phyloP scores from a whole-genome alignment of 92 coral and sea anemone genomes.

The Heliopora coerulea region DNA sequence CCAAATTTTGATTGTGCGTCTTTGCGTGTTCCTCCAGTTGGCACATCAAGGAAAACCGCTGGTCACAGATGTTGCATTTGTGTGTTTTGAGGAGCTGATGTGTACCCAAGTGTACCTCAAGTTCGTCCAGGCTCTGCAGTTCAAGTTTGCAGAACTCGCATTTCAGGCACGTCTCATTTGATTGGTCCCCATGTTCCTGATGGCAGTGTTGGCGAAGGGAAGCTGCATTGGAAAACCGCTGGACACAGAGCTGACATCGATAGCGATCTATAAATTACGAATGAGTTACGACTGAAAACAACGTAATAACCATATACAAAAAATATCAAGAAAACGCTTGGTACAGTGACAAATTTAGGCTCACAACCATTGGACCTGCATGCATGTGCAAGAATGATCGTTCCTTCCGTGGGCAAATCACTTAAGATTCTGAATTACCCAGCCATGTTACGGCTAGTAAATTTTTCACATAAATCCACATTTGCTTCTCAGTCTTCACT shows the following conservation, averaged over 20 bases:
- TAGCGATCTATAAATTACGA: slow-evolving; percentile 16
- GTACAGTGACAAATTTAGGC: no score
- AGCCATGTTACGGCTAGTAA: no score
- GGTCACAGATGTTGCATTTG: slow-evolving; percentile 27
- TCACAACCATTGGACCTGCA: no score
- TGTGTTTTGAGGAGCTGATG: slow-evolving; percentile 27
- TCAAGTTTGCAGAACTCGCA: slow-evolving; percentile 73
- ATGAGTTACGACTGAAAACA: no score
- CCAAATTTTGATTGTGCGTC: neutral
- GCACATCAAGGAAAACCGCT: slow-evolving; percentile 15
- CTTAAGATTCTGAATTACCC: no score
- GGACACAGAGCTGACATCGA: slow-evolving; percentile 34
- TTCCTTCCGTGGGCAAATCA: no score
- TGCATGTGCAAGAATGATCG: no score
- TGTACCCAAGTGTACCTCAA: slow-evolving; percentile 24
- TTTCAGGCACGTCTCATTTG: slow-evolving; percentile 46
- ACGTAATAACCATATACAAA: no score
- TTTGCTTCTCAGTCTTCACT: no score
- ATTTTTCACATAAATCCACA: no score
- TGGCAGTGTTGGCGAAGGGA: slow-evolving; percentile 40
- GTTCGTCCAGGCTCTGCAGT: slow-evolving; percentile 14
- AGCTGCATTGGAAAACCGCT: slow-evolving; percentile 31
- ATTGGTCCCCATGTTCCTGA: slow-evolving; percentile 43
- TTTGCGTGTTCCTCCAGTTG: slow-evolving; percentile 32
- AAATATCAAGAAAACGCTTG: no score